These are phyloP conservation scores for Balanococcus diminutus DNA, from an alignment of 2,888 invertebrate genomes.

Conservation along the genomic window DNA sequence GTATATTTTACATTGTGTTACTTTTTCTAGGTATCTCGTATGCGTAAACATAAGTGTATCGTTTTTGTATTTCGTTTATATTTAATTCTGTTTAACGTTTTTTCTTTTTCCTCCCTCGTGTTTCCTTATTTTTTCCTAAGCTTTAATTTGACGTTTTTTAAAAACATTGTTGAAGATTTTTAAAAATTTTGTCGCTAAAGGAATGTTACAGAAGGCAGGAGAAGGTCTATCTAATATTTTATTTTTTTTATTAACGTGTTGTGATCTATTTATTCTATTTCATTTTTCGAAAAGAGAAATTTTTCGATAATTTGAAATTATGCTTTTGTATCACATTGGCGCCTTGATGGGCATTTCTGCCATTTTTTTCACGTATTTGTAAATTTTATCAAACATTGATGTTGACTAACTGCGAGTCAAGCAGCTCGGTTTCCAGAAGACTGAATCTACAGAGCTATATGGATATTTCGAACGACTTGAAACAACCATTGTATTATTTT, in stretches of 20 bases:
- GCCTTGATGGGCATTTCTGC: background rate
- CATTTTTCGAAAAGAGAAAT: too few species aligned
- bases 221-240: background rate
- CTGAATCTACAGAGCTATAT: background rate
- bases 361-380: background rate
- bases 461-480: background rate
- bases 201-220: background rate
- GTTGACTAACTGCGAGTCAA: background rate
- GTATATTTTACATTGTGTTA: background rate
- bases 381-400: constrained; percentile 4
- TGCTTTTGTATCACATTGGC: background rate
- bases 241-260: background rate
- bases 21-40: background rate
- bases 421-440: background rate
- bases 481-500: background rate
- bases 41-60: background rate
- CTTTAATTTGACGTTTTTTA: background rate
- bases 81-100: background rate
- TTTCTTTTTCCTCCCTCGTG: background rate
- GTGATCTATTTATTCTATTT: background rate
- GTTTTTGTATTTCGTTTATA: background rate
- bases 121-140: background rate
- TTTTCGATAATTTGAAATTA: background rate
- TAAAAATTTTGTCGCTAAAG: background rate
- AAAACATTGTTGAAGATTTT: background rate